Evolutionary conservation across 2,888 invertebrate genomes (phyloP).

Genomic region (Flexamia atlantica): DNA sequence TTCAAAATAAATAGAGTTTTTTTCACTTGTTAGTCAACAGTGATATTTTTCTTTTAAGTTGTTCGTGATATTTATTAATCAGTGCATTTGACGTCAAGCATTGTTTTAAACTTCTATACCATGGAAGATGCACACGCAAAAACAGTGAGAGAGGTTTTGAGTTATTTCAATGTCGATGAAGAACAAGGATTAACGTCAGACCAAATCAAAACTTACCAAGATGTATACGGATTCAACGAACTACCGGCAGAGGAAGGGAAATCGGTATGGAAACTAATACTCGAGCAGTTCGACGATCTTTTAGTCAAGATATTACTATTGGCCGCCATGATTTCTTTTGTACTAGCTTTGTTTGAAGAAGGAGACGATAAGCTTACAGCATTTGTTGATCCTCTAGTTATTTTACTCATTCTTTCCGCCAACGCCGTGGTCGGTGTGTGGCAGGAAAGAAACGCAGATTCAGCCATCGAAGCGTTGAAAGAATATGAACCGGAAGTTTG

Average conservation of each 20-base stretch:
- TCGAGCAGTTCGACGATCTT: conserved; percentile 99
- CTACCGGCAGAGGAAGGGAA: conserved; percentile 83
- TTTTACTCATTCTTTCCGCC: conserved; percentile 99
- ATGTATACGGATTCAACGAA: not conserved
- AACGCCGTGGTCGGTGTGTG: conserved; percentile 99
- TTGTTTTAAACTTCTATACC: not conserved
- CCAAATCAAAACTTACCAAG: not conserved
- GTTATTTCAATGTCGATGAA: not conserved
- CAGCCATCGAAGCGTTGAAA: conserved; percentile 99
- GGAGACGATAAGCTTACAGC: conserved; percentile 97
- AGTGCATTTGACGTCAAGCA: no score
- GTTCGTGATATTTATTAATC: no score
- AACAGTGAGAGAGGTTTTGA: not conserved
- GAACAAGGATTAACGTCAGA: not conserved
- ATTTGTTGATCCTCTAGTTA: conserved; percentile 99
- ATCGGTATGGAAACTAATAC: conserved; percentile 99
- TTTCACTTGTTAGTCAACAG: no score
- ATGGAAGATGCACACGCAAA: not conserved
- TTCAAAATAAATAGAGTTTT: no score
- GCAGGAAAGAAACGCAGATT: conserved; percentile 99
- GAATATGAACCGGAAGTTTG: conserved; percentile 99
- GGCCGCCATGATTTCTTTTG: conserved; percentile 99
- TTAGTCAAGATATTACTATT: conserved; percentile 99
- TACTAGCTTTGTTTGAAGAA: conserved; percentile 99
- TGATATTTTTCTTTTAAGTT: no score